Evolutionary conservation across 2,797 vertebrate genomes (phyloP).

Genomic region (Aldrovandia affinis): DNA sequence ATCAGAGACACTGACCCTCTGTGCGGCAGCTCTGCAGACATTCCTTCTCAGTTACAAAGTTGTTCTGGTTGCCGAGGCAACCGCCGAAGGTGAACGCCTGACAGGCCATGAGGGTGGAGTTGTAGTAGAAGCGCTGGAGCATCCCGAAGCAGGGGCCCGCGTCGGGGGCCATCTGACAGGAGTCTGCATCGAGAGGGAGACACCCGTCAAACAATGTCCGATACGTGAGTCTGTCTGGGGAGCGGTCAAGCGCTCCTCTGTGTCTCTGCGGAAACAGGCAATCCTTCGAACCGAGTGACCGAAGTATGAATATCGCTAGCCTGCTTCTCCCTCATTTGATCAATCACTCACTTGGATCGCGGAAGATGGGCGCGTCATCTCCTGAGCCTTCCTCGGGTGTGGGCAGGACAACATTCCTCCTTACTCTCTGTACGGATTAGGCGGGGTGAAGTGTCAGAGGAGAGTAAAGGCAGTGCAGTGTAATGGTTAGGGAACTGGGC

Average conservation of each 20-base stretch:
- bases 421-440: conserved; percentile 35
- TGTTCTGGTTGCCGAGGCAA: conserved; percentile 89
- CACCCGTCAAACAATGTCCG: not conserved
- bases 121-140: conserved; percentile 77
- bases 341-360: conserved; percentile 24
- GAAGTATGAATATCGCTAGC: not conserved
- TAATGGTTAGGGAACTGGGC: too few species aligned
- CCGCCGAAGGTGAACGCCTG: conserved; percentile 84
- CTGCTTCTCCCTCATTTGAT: not conserved
- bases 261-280: not conserved
- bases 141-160: conserved; percentile 84
- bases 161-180: conserved; percentile 69
- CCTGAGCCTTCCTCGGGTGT: conserved; percentile 36
- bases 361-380: conserved; percentile 18
- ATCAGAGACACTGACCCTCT: conserved; percentile 75
- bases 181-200: conserved; percentile 62
- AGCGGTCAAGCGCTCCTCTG: not conserved
- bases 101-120: conserved; percentile 84
- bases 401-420: conserved; percentile 24
- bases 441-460: conserved; percentile 1
- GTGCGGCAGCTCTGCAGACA: conserved; percentile 92
- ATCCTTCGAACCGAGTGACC: not conserved
- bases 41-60: conserved; percentile 81
- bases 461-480: not conserved
- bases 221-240: fast-evolving